Evolutionary conservation across 1,140 invertebrate genomes (phyloP), one percentile per base, ranked within the genome.

Genomic region (Ceratoteleas bidentatus): DNA sequence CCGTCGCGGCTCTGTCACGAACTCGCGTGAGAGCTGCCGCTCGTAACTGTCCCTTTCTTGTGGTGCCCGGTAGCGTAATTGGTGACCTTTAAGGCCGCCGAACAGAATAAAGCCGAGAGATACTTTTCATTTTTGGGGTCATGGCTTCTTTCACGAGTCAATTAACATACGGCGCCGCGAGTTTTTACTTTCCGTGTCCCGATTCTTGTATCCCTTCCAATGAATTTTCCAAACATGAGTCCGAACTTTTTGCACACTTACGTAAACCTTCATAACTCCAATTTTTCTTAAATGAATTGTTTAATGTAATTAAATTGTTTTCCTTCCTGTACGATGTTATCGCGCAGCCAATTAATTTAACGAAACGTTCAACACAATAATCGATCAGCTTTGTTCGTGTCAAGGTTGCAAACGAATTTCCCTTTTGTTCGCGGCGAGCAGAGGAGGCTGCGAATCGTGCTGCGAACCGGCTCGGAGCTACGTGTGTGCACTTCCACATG

Each of bases 71-170:
- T 64, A 64, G 40, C 16, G 57, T 50, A 70, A 57, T 53, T 33
- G 32, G 49, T 49, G 68, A 82, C 74, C 79, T 79, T 82, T 73
- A 73, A 81, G 79, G 72, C 60, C 72, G 60, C n/a, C 14, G 15
- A 50, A 40, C 52, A 47, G 49, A 16, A 15, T 3, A 54, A 15
- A 36, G 4, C 10, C 10, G 36, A 10, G 7, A 60, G 15, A 70
- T n/a, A 56, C 4, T 4, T 24, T 24, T 43, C 60, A 69, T 50
- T 8, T 58, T 36, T 13, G 0, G 34, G 49, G 38, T 11, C 15
- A 40, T 38, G 36, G 24, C 52, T 61, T 53, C 34, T 34, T 40
- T 24, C 24, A 24, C 24, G 4, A 24, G 24, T 24, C 24, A 24
- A 24, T 24, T 24, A 24, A 24, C 24, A 24, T 24, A 24, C 24